These are phyloP conservation scores for Gonioctena quinquepunctata DNA, from an alignment of 1,140 invertebrate species.

Conservation along the genomic window DNA sequence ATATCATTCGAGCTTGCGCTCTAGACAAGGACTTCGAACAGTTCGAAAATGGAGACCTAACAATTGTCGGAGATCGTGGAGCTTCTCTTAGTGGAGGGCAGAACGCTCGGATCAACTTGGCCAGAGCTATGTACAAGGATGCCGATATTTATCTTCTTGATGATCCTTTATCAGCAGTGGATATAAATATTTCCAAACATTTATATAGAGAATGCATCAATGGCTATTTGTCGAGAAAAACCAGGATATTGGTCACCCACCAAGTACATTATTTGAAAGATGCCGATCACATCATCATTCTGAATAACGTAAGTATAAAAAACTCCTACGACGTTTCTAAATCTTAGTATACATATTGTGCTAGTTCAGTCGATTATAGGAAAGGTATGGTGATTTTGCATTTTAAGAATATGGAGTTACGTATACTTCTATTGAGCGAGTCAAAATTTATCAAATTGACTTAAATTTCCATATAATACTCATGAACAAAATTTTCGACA, in stretches of 20 bases:
- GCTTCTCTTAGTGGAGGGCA: slow-evolving; percentile 79
- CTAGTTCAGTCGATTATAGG: no score
- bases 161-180: slow-evolving; percentile 79
- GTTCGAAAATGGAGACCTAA: slow-evolving; percentile 73
- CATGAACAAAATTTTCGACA: no score
- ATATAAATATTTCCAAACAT: slow-evolving; percentile 72
- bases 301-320: slow-evolving; percentile 58
- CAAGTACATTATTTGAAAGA: slow-evolving; percentile 78
- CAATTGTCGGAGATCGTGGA: slow-evolving; percentile 78
- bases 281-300: slow-evolving; percentile 68
- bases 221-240: slow-evolving; percentile 70
- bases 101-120: slow-evolving; percentile 77
- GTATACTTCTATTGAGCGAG: no score
- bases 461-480: no score
- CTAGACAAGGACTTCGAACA: slow-evolving; percentile 69
- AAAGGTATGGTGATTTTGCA: no score
- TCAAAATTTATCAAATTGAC: no score
- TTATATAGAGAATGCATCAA: slow-evolving; percentile 69
- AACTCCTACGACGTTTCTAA: no score
- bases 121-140: slow-evolving; percentile 59
- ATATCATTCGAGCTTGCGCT: slow-evolving; percentile 63
- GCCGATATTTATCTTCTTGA: slow-evolving; percentile 72
- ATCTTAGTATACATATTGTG: no score
- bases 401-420: no score
- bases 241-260: slow-evolving; percentile 78